Percentiles rank a stretch among this genome's conserved stretches.
Evolutionary conservation across 2,888 invertebrate species (phyloP).

Genomic region (Cantharis rufa): DNA sequence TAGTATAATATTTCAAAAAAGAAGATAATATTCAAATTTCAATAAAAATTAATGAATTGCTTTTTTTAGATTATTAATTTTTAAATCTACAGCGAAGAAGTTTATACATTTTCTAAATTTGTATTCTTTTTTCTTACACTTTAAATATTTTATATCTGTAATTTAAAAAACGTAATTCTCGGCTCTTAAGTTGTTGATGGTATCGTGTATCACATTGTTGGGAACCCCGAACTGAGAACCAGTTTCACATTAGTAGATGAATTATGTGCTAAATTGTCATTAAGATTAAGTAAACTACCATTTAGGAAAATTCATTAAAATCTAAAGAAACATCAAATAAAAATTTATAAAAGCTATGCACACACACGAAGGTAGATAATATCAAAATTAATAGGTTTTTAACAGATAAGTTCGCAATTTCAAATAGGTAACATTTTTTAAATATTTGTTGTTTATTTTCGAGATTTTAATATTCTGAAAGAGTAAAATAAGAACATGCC

Average conservation of each 20-base stretch:
- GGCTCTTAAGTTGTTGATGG: not conserved
- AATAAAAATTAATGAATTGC: not conserved
- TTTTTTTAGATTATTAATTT: not conserved
- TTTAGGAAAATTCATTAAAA: not conserved
- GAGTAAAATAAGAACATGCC: not conserved
- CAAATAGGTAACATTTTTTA: not conserved
- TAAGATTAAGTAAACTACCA: not conserved
- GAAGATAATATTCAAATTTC: not conserved
- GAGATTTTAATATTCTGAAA: not conserved
- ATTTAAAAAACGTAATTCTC: slow-evolving; percentile 2
- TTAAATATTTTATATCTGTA: not conserved
- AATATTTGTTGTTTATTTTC: not conserved
- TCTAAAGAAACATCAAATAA: not conserved
- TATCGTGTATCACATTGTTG: not conserved
- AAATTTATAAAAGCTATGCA: not conserved
- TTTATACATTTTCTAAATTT: not conserved
- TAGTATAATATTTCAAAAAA: too few species aligned
- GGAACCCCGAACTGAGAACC: not conserved
- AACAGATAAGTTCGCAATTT: not conserved
- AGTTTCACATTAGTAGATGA: not conserved
- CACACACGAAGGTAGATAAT: not conserved
- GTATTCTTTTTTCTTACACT: not conserved
- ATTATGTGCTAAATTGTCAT: not conserved
- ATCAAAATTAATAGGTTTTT: not conserved
- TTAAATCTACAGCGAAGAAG: not conserved